phyloP scores from a whole-genome alignment of 2,888 invertebrate genomes.

The Byasa hedistus region DNA sequence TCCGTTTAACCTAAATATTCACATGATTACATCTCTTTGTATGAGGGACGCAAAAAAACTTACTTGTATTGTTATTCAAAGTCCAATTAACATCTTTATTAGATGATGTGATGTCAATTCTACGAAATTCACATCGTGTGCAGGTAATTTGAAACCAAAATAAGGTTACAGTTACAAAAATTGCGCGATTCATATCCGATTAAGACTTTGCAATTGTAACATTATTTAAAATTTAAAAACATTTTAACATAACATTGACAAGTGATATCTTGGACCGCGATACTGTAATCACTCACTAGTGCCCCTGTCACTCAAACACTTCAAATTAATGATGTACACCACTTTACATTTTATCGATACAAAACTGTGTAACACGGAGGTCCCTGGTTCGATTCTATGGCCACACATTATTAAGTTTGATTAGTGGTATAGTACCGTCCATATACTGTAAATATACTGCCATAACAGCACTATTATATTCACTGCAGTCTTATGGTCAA shows the following conservation, averaged over 20 bases:
- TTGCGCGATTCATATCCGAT: constrained; percentile 2
- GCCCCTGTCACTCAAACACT: constrained; percentile 12
- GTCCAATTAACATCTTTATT: constrained; percentile 49
- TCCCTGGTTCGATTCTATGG: too few relatives aligned
- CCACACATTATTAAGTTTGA: too few relatives aligned
- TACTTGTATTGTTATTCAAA: constrained; percentile 66
- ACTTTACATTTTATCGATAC: constrained; percentile 14
- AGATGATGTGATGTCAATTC: constrained; percentile 34
- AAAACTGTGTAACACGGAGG: not conserved
- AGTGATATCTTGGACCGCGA: constrained; percentile 8
- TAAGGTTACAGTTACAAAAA: constrained; percentile 2
- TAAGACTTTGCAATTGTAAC: constrained; percentile 4
- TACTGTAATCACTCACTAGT: constrained; percentile 27
- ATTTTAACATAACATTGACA: constrained; percentile 7
- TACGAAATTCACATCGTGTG: constrained; percentile 18
- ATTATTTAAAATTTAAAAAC: constrained; percentile 8
- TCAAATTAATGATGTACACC: constrained; percentile 13
- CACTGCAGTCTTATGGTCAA: too few relatives aligned
- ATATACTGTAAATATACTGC: too few relatives aligned
- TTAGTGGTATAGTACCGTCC: too few relatives aligned
- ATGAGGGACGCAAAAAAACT: constrained; percentile 41
- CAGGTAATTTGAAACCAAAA: constrained; percentile 4
- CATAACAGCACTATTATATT: too few relatives aligned
- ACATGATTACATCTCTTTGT: not conserved
- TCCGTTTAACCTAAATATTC: not conserved